phyloP scores from a whole-genome alignment of 2,113 vertebrate genomes.

The Campylomormyrus tamandua region DNA sequence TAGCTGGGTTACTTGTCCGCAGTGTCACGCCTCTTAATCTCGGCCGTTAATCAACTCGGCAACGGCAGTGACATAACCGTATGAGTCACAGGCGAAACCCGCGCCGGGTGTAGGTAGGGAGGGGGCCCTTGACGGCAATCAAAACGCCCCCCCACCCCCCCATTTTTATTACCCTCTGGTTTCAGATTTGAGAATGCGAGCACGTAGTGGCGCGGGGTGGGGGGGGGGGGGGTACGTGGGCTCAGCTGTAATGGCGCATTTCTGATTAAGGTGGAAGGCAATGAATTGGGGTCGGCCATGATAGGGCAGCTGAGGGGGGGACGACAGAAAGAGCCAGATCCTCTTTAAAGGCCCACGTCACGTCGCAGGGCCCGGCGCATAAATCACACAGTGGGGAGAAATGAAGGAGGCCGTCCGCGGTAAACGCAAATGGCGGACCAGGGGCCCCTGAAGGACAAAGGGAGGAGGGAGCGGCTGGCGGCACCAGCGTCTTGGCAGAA shows the following conservation, averaged over 20 bases:
- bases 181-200: conserved; percentile 3
- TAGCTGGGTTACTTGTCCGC: neutral
- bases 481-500: neutral
- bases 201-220: neutral
- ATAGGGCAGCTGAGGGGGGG: neutral
- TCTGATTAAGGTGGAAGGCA: conserved; percentile 40
- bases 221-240: neutral
- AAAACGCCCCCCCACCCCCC: neutral
- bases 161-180: conserved; percentile 7
- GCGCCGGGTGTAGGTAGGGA: conserved; percentile 47
- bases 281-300: conserved; percentile 33
- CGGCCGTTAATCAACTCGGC: conserved; percentile 49
- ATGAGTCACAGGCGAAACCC: conserved; percentile 42
- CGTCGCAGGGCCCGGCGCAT: conserved; percentile 38
- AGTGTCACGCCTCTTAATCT: conserved; percentile 43
- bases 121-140: neutral
- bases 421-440: conserved; percentile 29
- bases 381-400: conserved; percentile 41
- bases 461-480: conserved; percentile 26
- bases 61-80: conserved; percentile 34
- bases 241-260: conserved; percentile 28
- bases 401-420: conserved; percentile 42
- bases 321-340: conserved; percentile 22
- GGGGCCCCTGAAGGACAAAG: conserved; percentile 33
- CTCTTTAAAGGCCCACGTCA: conserved; percentile 43